Percentiles rank a stretch among this genome's conserved stretches.
These are phyloP conservation scores for Brachionichthys hirsutus DNA, from an alignment of 2,113 vertebrate species.

Conservation along the genomic window DNA sequence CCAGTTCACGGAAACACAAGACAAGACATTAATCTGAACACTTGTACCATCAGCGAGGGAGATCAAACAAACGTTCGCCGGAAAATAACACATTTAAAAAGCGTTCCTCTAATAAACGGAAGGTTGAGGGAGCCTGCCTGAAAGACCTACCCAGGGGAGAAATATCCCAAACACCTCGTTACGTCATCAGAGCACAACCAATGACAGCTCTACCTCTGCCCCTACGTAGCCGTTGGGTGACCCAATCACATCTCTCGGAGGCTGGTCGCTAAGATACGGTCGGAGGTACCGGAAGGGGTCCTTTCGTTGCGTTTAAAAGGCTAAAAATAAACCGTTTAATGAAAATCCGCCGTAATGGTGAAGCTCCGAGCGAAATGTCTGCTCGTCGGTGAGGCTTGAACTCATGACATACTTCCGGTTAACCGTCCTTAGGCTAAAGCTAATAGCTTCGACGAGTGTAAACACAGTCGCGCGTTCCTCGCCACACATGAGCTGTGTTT, in stretches of 20 bases:
- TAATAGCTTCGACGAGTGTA: too few relatives aligned
- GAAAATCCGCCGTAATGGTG: constrained; percentile 61
- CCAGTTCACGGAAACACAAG: too few relatives aligned
- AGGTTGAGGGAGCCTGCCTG: neutral
- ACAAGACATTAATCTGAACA: too few relatives aligned
- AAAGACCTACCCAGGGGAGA: neutral
- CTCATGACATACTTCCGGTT: neutral
- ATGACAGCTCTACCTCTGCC: constrained; percentile 21
- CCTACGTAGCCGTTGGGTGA: neutral
- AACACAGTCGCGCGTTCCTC: too few relatives aligned
- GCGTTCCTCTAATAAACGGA: too few relatives aligned
- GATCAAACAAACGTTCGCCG: too few relatives aligned
- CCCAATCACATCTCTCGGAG: constrained; percentile 45
- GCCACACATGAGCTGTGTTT: too few relatives aligned
- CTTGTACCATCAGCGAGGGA: too few relatives aligned
- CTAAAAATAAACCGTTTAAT: neutral
- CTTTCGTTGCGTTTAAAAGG: fast-evolving
- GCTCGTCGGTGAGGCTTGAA: constrained; percentile 68
- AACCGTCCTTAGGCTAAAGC: too few relatives aligned
- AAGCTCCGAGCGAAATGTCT: constrained; percentile 77
- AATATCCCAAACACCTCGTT: fast-evolving
- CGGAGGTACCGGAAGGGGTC: constrained; percentile 12
- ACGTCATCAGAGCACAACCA: constrained; percentile 44
- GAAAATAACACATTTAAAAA: too few relatives aligned
- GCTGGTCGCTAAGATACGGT: constrained; percentile 69